Evolutionary conservation across 1,140 invertebrate species (phyloP), one percentile per base, ranked within the genome.

Genomic region (Drosophila yakuba): DNA sequence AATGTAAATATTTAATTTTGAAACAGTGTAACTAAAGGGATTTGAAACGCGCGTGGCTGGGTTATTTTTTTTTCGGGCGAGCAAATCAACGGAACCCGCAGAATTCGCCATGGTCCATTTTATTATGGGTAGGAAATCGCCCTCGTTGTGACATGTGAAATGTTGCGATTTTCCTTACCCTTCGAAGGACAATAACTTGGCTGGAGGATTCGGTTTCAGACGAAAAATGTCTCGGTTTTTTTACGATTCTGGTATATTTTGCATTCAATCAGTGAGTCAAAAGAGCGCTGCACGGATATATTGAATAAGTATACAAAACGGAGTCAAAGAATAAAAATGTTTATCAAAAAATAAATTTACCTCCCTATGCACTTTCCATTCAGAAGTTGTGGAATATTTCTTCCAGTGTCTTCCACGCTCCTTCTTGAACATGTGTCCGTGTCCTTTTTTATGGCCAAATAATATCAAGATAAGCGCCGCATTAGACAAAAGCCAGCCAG

Each of bases 1-100:
- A 89, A 89, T 89, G 84, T 89, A 89, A 89, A 89, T 89, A 89
- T 89, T 89, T 89, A 89, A 89, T 89, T 89, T 89, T 80, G 84
- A 89, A 89, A 89, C 80, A 89, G 68, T 90, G 84, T 89, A 89
- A 84, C 84, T 89, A 89, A 89, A 89, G 84, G 84, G 84, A 89
- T 89, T 89, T 84, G 84, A 84, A 84, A 89, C 84, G 84, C 84
- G 84, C 80, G 84, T 89, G 84, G 68, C 75, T 62, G 41, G 41
- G 15, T 28, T 48, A n/a, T 48, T 48, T 48, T 47, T 23, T 6
- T 25, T 15, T 39, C 20, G n/a, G 61, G 23, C 12, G 36, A 15
- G 59, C 51, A 88, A 88, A 88, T 83, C 84, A 89, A 89, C 84
- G 84, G 55, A 89, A 89, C 84, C 84, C 84, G 84, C 84, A 89